These are phyloP conservation scores for Macrosoma leucophasiata DNA, from an alignment of 2,888 invertebrate genomes.

Conservation along the genomic window DNA sequence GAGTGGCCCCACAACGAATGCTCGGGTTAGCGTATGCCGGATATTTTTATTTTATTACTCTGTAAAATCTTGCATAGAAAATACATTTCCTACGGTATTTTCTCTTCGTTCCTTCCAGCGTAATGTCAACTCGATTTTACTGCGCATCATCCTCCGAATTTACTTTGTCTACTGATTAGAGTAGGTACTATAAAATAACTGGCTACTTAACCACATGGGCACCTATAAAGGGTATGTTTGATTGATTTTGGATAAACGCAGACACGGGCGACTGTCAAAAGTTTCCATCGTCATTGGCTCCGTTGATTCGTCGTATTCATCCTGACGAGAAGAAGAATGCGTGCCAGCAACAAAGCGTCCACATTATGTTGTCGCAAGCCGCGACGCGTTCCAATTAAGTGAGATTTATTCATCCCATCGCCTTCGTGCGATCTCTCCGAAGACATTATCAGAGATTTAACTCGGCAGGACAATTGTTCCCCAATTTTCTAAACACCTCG, in stretches of 20 bases:
- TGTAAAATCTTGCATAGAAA: conserved; percentile 40
- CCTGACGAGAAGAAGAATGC: conserved; percentile 48
- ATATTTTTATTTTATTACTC: conserved; percentile 57
- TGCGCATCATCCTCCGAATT: too few relatives aligned
- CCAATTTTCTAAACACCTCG: conserved; percentile 69
- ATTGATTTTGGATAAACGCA: too few relatives aligned
- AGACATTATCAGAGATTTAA: conserved; percentile 68
- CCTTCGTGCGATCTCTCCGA: conserved; percentile 52
- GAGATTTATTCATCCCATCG: conserved; percentile 66
- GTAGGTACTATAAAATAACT: too few relatives aligned
- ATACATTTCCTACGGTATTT: conserved; percentile 19
- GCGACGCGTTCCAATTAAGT: conserved; percentile 64
- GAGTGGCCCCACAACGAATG: conserved; percentile 56
- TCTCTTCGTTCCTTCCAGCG: conserved; percentile 42
- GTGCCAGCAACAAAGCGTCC: conserved; percentile 54
- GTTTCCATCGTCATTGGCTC: conserved; percentile 52
- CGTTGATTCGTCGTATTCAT: conserved; percentile 54
- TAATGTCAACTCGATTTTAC: too few relatives aligned
- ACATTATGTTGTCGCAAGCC: conserved; percentile 64
- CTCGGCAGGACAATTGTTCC: conserved; percentile 64
- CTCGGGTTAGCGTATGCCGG: conserved; percentile 49
- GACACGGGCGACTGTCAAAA: too few relatives aligned
- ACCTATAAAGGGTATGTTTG: too few relatives aligned
- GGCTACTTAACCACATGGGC: too few relatives aligned
- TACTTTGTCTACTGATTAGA: too few relatives aligned